phyloP scores from a whole-genome alignment of 2,888 invertebrate species.

The Dolomedes plantarius region DNA sequence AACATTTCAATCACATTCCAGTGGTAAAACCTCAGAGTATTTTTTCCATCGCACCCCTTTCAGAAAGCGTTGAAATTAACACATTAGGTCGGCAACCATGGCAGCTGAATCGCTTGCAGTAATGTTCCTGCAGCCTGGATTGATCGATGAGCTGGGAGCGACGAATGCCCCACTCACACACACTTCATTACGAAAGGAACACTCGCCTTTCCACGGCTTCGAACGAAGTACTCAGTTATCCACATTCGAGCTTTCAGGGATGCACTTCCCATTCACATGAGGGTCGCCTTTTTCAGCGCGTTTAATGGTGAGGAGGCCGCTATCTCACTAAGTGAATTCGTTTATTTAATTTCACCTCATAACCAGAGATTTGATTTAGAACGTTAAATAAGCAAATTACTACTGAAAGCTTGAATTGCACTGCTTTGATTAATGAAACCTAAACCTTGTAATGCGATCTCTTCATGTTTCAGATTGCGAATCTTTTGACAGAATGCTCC shows the following conservation, averaged over 20 bases:
- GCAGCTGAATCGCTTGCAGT: slow-evolving; percentile 35
- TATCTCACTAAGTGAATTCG: too few species aligned
- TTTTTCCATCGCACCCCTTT: slow-evolving; percentile 45
- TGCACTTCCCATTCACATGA: slow-evolving; percentile 23
- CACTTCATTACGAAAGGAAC: slow-evolving; percentile 54
- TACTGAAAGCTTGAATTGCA: too few species aligned
- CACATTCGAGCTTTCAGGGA: slow-evolving; percentile 34
- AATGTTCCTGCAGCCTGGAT: slow-evolving; percentile 49
- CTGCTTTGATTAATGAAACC: too few species aligned
- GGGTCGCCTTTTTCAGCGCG: too few species aligned
- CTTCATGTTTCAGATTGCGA: too few species aligned
- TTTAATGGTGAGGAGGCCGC: too few species aligned
- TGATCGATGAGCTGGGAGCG: slow-evolving; percentile 55
- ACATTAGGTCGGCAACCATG: slow-evolving; percentile 64
- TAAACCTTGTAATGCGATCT: too few species aligned
- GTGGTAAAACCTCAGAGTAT: slow-evolving; percentile 40
- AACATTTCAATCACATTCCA: slow-evolving; percentile 48
- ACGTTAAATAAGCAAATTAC: too few species aligned
- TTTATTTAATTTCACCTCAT: too few species aligned
- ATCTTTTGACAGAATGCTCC: too few species aligned
- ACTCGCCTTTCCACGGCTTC: slow-evolving; percentile 32
- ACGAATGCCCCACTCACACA: slow-evolving; percentile 44
- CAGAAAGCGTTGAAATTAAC: slow-evolving; percentile 63
- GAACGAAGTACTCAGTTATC: slow-evolving; percentile 62
- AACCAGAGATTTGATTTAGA: too few species aligned